Evolutionary conservation across 2,888 invertebrate species (phyloP).

Genomic region (Dasysyrphus albostriatus): DNA sequence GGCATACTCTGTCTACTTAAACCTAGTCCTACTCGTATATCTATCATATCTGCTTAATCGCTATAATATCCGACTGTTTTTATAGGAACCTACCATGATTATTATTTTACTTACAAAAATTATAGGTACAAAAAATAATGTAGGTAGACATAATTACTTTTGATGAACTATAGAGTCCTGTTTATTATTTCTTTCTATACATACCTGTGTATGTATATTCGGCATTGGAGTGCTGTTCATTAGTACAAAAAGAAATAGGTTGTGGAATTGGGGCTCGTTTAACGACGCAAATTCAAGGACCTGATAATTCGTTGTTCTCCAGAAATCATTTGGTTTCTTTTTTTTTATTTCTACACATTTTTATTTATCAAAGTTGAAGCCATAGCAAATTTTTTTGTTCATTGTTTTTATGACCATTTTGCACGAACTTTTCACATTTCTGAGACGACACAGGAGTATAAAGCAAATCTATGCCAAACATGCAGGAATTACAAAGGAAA

Average conservation of each 20-base stretch:
- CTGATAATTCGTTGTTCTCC: constrained; percentile 11
- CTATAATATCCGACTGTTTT: too few relatives aligned
- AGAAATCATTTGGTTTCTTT: background rate
- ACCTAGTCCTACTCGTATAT: too few relatives aligned
- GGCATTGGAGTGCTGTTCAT: background rate
- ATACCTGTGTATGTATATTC: too few relatives aligned
- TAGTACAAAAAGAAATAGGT: background rate
- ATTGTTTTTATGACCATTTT: constrained; percentile 53
- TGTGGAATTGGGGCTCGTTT: background rate
- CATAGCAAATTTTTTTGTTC: constrained; percentile 6
- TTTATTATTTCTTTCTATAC: too few relatives aligned
- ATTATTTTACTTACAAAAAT: too few relatives aligned
- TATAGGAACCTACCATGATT: too few relatives aligned
- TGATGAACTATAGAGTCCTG: too few relatives aligned
- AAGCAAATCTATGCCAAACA: constrained; percentile 36
- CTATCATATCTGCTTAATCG: too few relatives aligned
- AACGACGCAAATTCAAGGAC: constrained; percentile 26
- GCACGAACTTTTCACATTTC: constrained; percentile 70
- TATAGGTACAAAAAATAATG: too few relatives aligned
- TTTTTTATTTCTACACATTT: background rate
- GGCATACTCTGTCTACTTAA: too few relatives aligned
- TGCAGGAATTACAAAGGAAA: constrained; percentile 35
- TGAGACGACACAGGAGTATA: constrained; percentile 31
- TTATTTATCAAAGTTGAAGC: constrained; percentile 19
- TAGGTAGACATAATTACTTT: too few relatives aligned